These are phyloP conservation scores for Beris morrisii DNA, from an alignment of 2,888 invertebrate species.

Conservation along the genomic window DNA sequence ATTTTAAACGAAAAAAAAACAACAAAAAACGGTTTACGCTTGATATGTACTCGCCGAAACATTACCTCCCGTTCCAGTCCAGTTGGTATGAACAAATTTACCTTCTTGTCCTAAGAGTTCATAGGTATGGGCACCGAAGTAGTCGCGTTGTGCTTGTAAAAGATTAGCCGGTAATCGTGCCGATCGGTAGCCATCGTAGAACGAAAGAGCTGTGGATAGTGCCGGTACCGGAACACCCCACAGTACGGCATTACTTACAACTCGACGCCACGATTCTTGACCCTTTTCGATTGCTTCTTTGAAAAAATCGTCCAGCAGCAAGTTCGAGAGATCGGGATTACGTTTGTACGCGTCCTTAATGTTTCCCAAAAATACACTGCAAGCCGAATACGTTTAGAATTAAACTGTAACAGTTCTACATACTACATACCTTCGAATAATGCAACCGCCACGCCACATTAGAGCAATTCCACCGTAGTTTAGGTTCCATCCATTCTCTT, in stretches of 20 bases:
- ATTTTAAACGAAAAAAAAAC: no score
- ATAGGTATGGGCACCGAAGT: constrained; percentile 99
- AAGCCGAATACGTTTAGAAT: constrained; percentile 38
- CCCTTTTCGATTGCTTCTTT: constrained; percentile 76
- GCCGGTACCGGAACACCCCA: constrained; percentile 94
- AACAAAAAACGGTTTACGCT: constrained; percentile 58
- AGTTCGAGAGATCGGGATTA: constrained; percentile 81
- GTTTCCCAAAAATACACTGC: constrained; percentile 81
- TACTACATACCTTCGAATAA: constrained; percentile 77
- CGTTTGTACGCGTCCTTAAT: constrained; percentile 92
- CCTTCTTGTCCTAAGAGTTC: constrained; percentile 86
- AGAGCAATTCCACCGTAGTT: constrained; percentile 97
- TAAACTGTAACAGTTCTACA: neutral
- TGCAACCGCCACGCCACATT: constrained; percentile 99
- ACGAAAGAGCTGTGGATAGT: constrained; percentile 89
- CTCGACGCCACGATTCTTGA: constrained; percentile 83
- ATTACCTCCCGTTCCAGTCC: constrained; percentile 98
- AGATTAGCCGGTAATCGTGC: constrained; percentile 90
- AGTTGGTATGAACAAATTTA: constrained; percentile 93
- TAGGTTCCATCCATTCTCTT: constrained; percentile 87
- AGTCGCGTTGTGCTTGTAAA: constrained; percentile 96
- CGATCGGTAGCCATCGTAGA: constrained; percentile 95
- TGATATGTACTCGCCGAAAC: constrained; percentile 92
- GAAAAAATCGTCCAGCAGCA: constrained; percentile 94
- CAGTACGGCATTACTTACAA: constrained; percentile 70